Evolutionary conservation across 2,888 invertebrate genomes (phyloP), one percentile per base, ranked within the genome.

Genomic region (Leistus spinibarbis): DNA sequence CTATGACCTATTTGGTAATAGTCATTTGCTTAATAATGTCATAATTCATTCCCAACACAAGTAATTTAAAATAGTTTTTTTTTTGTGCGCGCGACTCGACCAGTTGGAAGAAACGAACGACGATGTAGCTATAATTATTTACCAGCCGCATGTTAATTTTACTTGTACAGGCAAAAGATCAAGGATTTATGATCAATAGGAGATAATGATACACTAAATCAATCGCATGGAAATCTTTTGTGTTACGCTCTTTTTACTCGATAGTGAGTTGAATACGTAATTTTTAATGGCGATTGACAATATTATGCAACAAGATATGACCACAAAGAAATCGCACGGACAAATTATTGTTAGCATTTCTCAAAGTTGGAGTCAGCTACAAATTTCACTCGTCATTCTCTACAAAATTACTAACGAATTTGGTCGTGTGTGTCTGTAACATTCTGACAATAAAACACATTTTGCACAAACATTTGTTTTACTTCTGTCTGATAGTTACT

Each of bases 21-120:
- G 65, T 56, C 66, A 73, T 73, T 73, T 73, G 73, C 67, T 73
- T 73, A 73, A 73, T 73, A 73, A 73, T 67, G 73, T 67, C 56
- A 73, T 73, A 73, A 67, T 73, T 73, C 65, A 73, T 73, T 60
- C 67, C 62, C 65, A 66, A 40, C 13, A 40, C 13, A 40, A 40
- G 40, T 40, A 40, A 40, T 40, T 40, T 40, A 40, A 40, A 40
- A 40, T 40, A 40, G 40, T 2, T 40, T 40, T 40, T 40, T 24
- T 24, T 24, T 40, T 40, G 10, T 40, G n/a, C n/a, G n/a, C 72
- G 56, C 53, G 19, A 72, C 56, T 2, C 56, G 24, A 66, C 57
- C 40, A 60, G 67, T 54, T 67, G 67, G 54, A 60, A 73, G 67
- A 72, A 65, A 72, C 57, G 27, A 16, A 54, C 65, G 65, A 73